Conservation (phyloP, 1,140 invertebrate genomes). For the Bathynomus jamesi region DNA sequence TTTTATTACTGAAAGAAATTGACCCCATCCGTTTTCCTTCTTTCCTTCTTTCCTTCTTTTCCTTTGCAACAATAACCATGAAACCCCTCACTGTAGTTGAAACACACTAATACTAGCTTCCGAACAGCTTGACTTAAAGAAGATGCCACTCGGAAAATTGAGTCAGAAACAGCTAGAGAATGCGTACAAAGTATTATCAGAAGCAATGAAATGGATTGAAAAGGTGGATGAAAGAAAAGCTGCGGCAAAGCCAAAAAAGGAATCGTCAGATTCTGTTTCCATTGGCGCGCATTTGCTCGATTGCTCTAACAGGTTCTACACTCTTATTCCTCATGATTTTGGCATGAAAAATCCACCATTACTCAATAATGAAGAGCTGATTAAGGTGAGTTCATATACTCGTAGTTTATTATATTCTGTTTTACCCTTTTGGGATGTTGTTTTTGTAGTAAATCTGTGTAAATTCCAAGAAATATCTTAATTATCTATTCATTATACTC, state of each 20-base stretch:
- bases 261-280: not conserved
- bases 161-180: slow-evolving; percentile 81
- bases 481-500: too few species aligned
- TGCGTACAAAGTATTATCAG: slow-evolving; percentile 72
- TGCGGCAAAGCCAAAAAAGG: not conserved
- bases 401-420: too few species aligned
- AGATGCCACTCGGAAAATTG: slow-evolving; percentile 95
- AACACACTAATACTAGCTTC: slow-evolving; percentile 44
- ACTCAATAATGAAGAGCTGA: slow-evolving; percentile 63
- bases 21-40: too few species aligned
- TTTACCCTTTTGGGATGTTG: too few species aligned
- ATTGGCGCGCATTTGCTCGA: slow-evolving; percentile 22
- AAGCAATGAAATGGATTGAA: slow-evolving; percentile 59
- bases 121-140: slow-evolving; percentile 72
- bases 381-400: slow-evolving; percentile 52
- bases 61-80: too few species aligned
- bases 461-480: too few species aligned
- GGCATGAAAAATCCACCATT: slow-evolving; percentile 73
- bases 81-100: too few species aligned
- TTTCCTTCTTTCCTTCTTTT: too few species aligned
- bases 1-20: too few species aligned
- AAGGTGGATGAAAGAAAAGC: slow-evolving; percentile 43
- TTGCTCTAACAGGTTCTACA: slow-evolving; percentile 61
- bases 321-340: slow-evolving; percentile 89
- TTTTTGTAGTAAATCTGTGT: too few species aligned